These are phyloP conservation scores for Tetropium fuscum DNA, from an alignment of 2,888 invertebrate genomes.

Conservation along the genomic window DNA sequence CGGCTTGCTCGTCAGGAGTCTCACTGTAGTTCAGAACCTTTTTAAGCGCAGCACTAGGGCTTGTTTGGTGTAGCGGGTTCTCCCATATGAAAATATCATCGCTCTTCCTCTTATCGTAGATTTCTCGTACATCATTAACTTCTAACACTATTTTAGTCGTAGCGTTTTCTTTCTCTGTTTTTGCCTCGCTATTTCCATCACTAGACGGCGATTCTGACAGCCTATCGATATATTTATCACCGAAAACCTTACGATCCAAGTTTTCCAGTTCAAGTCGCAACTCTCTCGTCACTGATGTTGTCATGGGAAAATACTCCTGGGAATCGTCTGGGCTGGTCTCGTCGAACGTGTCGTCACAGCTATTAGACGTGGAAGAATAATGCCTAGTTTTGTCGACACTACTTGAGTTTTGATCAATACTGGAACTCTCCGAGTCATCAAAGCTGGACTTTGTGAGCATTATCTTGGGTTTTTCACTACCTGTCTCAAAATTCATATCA, in stretches of 20 bases:
- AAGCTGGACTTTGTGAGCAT: slow-evolving; percentile 67
- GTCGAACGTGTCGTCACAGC: slow-evolving; percentile 66
- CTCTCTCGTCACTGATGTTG: slow-evolving; percentile 88
- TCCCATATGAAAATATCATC: slow-evolving; percentile 85
- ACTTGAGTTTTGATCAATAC: slow-evolving; percentile 51
- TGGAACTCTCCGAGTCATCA: slow-evolving; percentile 68
- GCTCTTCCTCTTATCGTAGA: slow-evolving; percentile 63
- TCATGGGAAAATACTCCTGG: slow-evolving; percentile 88
- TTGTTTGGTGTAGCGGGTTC: slow-evolving; percentile 76
- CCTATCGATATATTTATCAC: slow-evolving; percentile 65
- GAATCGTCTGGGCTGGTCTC: slow-evolving; percentile 84
- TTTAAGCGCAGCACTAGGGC: slow-evolving; percentile 59
- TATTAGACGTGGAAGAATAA: slow-evolving; percentile 55
- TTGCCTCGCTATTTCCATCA: slow-evolving; percentile 46
- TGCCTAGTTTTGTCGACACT: slow-evolving; percentile 53
- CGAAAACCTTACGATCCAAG: slow-evolving; percentile 86
- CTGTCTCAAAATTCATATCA: slow-evolving; percentile 32
- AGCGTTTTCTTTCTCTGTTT: slow-evolving; percentile 39
- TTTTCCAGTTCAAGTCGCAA: slow-evolving; percentile 85
- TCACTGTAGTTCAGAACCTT: slow-evolving; percentile 68
- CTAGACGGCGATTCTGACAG: slow-evolving; percentile 55
- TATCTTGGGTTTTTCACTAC: slow-evolving; percentile 63
- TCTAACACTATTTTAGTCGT: slow-evolving; percentile 32
- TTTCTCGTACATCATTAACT: slow-evolving; percentile 40
- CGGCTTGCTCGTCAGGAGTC: slow-evolving; percentile 80